Conservation (phyloP, 2,113 vertebrate genomes). For the Plecotus auritus region DNA sequence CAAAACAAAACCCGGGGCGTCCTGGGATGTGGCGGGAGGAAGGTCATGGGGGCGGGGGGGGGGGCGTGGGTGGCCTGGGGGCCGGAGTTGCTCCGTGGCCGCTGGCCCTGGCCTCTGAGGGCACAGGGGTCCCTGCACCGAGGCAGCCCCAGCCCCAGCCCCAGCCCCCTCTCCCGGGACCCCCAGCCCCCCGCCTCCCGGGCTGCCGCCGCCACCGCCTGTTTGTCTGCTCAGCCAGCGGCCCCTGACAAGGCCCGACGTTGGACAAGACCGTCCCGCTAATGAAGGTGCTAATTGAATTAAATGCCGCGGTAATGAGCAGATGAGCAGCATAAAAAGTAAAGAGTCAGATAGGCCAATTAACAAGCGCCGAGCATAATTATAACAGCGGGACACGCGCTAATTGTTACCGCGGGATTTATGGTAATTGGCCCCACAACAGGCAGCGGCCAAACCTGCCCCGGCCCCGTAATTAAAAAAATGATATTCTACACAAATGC, state of each 20-base stretch:
- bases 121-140: rapidly evolving
- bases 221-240: constrained; percentile 95
- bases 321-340: constrained; percentile 97
- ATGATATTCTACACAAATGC: constrained; percentile 84
- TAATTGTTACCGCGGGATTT: constrained; percentile 99
- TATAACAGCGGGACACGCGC: constrained; percentile 98
- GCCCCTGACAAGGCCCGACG: constrained; percentile 90
- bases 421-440: constrained; percentile 98
- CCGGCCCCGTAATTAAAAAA: constrained; percentile 87
- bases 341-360: constrained; percentile 99
- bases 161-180: background rate
- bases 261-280: constrained; percentile 93
- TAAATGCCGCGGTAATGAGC: constrained; percentile 98
- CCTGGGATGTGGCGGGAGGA: background rate
- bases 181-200: background rate
- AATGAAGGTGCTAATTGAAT: constrained; percentile 99
- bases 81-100: rapidly evolving
- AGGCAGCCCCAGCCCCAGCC: rapidly evolving
- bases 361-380: constrained; percentile 99
- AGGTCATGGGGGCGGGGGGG: background rate
- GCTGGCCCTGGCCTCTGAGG: background rate
- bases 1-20: constrained; percentile 77
- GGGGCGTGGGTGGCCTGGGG: background rate
- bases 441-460: constrained; percentile 83
- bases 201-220: constrained; percentile 68